Conservation (phyloP, 2,888 invertebrate species). For the Sialis fuliginosa region DNA sequence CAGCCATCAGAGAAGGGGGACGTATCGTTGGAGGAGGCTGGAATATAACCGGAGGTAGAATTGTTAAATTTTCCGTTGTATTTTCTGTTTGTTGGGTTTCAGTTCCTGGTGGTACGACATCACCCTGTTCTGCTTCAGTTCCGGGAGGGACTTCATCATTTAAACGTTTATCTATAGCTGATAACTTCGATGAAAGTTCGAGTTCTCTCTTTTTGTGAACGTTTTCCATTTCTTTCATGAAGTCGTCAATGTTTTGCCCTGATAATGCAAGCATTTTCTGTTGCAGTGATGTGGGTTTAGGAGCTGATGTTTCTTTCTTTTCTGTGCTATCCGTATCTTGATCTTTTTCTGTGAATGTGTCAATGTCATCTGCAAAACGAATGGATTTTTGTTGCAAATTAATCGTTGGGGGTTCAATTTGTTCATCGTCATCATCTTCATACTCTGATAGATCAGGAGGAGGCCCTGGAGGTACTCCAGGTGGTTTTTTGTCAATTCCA, state of each 20-base stretch:
- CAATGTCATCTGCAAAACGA: slow-evolving; percentile 35
- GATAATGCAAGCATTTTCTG: slow-evolving; percentile 78
- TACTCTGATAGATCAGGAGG: slow-evolving; percentile 44
- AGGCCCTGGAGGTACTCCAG: slow-evolving; percentile 75
- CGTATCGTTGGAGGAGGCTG: slow-evolving; percentile 35
- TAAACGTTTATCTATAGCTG: slow-evolving; percentile 17
- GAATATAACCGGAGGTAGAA: slow-evolving; percentile 34
- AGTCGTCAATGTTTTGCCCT: slow-evolving; percentile 81
- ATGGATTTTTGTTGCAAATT: slow-evolving; percentile 32
- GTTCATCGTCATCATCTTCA: slow-evolving; percentile 13
- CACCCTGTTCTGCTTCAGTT: slow-evolving; percentile 25
- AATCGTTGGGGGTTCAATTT: slow-evolving; percentile 17
- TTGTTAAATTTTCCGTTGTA: slow-evolving; percentile 16
- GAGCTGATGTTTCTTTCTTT: slow-evolving; percentile 11
- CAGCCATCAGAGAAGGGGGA: slow-evolving; percentile 23
- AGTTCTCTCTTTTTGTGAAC: slow-evolving; percentile 59
- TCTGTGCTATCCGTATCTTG: slow-evolving; percentile 9
- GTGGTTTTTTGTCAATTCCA: slow-evolving; percentile 42
- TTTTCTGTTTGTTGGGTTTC: slow-evolving; percentile 21
- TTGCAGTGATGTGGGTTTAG: slow-evolving; percentile 60
- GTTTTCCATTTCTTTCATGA: slow-evolving; percentile 85
- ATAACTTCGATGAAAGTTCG: slow-evolving; percentile 43
- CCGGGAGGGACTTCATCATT: slow-evolving; percentile 28
- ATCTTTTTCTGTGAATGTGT: slow-evolving; percentile 11
- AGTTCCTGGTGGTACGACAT: slow-evolving; percentile 22